Evolutionary conservation across 2,113 vertebrate species (phyloP).

Genomic region (Pantherophis guttatus): DNA sequence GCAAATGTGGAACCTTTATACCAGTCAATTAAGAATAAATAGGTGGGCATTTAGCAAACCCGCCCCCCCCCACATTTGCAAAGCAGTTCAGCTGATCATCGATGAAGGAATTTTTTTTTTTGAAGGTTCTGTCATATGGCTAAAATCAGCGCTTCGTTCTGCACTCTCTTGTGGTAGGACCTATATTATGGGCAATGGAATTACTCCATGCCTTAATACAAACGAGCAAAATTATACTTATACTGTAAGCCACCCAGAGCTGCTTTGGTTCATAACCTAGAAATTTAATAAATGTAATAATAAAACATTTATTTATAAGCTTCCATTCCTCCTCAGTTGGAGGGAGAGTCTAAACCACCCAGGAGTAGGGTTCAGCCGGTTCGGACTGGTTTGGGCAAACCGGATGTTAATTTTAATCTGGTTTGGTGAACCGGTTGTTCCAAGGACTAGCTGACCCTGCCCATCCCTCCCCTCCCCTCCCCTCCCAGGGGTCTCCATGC

Average conservation of each 20-base stretch:
- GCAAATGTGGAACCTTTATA: not conserved
- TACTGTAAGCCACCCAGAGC: too few relatives aligned
- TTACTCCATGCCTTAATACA: not conserved
- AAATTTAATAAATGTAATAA: too few relatives aligned
- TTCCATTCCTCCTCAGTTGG: not conserved
- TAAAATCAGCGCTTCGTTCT: not conserved
- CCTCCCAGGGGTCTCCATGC: too few relatives aligned
- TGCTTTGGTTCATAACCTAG: too few relatives aligned
- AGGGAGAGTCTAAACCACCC: not conserved
- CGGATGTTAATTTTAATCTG: too few relatives aligned
- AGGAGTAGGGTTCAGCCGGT: too few relatives aligned
- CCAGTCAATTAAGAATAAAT: not conserved
- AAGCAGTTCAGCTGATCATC: not conserved
- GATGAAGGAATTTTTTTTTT: not conserved
- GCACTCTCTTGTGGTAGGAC: not conserved
- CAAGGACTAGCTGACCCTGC: too few relatives aligned
- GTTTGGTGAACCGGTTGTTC: too few relatives aligned
- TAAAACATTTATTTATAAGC: not conserved
- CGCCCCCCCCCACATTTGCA: not conserved
- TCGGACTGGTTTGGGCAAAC: too few relatives aligned
- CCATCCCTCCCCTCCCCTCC: too few relatives aligned
- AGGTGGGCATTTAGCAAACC: not conserved
- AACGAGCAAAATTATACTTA: not conserved
- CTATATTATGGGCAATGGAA: not conserved
- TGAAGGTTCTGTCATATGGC: not conserved